Conservation (phyloP, 35 echinoderm and acorn worm genomes). For the Lytechinus pictus region DNA sequence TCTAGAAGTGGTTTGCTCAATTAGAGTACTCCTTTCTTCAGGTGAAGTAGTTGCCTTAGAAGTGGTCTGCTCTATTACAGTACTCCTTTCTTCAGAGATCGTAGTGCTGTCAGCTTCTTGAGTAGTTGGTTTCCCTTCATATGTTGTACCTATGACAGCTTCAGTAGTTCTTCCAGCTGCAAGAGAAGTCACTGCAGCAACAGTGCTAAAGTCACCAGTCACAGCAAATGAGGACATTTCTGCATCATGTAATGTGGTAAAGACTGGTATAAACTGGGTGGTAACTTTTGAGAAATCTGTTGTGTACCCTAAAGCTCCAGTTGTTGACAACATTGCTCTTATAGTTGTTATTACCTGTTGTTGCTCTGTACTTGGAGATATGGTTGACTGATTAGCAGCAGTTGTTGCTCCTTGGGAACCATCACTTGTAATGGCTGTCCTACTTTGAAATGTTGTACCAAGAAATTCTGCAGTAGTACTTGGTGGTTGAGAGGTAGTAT, state of each 20-base stretch:
- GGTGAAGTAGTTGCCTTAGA: not conserved
- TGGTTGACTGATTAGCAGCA: not conserved
- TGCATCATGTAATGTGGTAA: not conserved
- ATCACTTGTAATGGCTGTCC: not conserved
- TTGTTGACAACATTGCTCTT: not conserved
- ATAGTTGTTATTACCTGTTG: not conserved
- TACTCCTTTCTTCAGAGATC: not conserved
- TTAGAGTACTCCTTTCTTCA: not conserved
- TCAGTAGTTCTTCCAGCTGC: not conserved
- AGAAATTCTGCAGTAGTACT: not conserved
- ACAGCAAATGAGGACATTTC: not conserved
- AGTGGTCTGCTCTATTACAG: too few species aligned
- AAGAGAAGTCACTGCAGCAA: constrained; percentile 11
- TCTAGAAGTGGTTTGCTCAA: not conserved
- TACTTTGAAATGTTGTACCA: not conserved
- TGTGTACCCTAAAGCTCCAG: not conserved
- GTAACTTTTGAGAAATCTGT: not conserved
- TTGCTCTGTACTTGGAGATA: not conserved
- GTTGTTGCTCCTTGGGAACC: not conserved
- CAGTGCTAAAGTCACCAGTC: not conserved
- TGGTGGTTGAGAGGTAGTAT: not conserved
- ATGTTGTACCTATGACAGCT: not conserved
- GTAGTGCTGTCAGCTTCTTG: not conserved
- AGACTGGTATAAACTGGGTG: constrained; percentile 14
- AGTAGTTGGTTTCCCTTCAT: not conserved